Conservation (phyloP, 2,797 vertebrate genomes). For the Rhabdomys pumilio region DNA sequence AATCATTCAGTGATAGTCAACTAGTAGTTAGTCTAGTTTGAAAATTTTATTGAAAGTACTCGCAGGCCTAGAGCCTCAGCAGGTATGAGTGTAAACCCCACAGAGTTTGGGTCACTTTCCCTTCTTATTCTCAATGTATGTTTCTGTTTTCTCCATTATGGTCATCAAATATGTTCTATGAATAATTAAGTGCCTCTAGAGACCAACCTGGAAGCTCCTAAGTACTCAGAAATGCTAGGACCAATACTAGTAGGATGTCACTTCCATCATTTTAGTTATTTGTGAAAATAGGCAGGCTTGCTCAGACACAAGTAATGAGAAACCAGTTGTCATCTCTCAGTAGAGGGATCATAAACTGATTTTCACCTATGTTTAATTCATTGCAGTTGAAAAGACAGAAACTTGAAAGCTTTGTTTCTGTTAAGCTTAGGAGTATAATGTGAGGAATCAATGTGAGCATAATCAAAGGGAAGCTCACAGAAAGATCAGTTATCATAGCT, state of each 20-base stretch:
- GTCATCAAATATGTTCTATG: not conserved
- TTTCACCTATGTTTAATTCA: slow-evolving; percentile 52
- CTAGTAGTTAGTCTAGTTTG: slow-evolving; percentile 2
- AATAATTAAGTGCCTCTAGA: not conserved
- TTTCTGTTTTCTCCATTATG: not conserved
- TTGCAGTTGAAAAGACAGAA: slow-evolving; percentile 8
- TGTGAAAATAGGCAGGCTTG: not conserved
- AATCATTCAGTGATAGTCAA: not conserved
- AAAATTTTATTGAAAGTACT: not conserved
- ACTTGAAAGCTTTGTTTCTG: slow-evolving; percentile 37
- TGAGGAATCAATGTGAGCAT: not conserved
- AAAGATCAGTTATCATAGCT: slow-evolving; percentile 41
- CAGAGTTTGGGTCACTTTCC: not conserved
- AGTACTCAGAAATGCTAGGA: not conserved
- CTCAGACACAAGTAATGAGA: not conserved
- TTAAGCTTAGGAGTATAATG: slow-evolving; percentile 21
- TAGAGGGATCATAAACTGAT: slow-evolving; percentile 1
- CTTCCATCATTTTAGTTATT: slow-evolving; percentile 6
- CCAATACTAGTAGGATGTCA: not conserved
- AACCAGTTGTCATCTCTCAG: not conserved
- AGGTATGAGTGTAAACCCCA: not conserved
- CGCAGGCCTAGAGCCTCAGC: not conserved
- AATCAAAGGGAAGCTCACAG: slow-evolving; percentile 42
- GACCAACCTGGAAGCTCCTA: not conserved
- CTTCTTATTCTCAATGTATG: not conserved